Evolutionary conservation across 2,888 invertebrate genomes (phyloP).

Genomic region (Drosophila limbata): DNA sequence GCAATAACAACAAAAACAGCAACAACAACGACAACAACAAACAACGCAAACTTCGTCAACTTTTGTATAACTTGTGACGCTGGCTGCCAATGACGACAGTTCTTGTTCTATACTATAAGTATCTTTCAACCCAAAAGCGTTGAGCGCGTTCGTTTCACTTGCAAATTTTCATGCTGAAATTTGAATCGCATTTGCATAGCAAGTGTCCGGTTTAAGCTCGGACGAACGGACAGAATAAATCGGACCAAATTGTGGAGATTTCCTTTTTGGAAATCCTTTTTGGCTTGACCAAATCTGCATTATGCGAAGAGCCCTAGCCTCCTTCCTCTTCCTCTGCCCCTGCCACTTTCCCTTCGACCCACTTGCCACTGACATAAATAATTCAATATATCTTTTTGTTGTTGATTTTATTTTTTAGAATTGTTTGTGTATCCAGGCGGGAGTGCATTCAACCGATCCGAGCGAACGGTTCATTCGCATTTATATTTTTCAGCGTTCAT

Average conservation of each 20-base stretch:
- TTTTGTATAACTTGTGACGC: constrained; percentile 68
- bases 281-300: constrained; percentile 15
- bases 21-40: constrained; percentile 23
- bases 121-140: constrained; percentile 35
- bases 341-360: neutral
- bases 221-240: neutral
- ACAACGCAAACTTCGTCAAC: constrained; percentile 44
- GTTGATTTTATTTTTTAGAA: constrained; percentile 11
- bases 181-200: constrained; percentile 75
- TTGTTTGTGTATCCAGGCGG: constrained; percentile 46
- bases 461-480: constrained; percentile 40
- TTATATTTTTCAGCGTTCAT: constrained; percentile 50
- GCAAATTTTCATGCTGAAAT: constrained; percentile 56
- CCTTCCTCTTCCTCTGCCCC: neutral
- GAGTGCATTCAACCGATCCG: constrained; percentile 73
- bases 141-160: constrained; percentile 34
- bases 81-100: constrained; percentile 68
- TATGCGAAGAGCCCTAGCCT: constrained; percentile 14
- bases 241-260: neutral
- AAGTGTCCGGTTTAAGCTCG: constrained; percentile 51
- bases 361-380: constrained; percentile 55
- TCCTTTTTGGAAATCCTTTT: constrained; percentile 41
- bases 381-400: constrained; percentile 50
- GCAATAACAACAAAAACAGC: constrained; percentile 46
- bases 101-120: constrained; percentile 31